These are phyloP conservation scores for Cataglyphis livida DNA, from an alignment of 2,888 invertebrate species.

Conservation along the genomic window DNA sequence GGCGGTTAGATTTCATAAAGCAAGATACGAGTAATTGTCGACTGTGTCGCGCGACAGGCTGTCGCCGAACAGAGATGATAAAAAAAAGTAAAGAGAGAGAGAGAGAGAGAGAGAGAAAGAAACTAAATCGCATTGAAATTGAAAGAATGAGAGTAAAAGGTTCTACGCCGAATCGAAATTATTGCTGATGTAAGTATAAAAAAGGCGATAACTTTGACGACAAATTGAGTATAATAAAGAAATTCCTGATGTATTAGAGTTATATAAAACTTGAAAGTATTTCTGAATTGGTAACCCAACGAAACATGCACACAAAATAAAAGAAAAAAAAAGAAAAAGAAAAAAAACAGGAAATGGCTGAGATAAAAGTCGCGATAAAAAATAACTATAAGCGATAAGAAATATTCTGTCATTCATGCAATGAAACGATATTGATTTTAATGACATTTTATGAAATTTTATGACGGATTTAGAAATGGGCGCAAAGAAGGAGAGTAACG, in stretches of 20 bases:
- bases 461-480: constrained; percentile 8
- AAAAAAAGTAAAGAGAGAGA: neutral
- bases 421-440: constrained; percentile 57
- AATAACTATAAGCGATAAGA: constrained; percentile 3
- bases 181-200: constrained; percentile 48
- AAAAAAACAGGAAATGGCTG: neutral
- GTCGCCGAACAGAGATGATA: constrained; percentile 11
- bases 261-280: constrained; percentile 61
- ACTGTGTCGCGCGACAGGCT: constrained; percentile 21
- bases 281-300: constrained; percentile 54
- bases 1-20: constrained; percentile 46
- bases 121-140: constrained; percentile 13
- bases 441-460: constrained; percentile 23
- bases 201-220: constrained; percentile 29
- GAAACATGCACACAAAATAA: constrained; percentile 64
- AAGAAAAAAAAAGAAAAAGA: neutral
- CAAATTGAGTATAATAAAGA: constrained; percentile 60
- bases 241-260: constrained; percentile 62
- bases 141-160: constrained; percentile 19
- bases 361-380: constrained; percentile 29
- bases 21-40: constrained; percentile 42
- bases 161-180: constrained; percentile 28
- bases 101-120: neutral
- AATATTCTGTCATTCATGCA: constrained; percentile 44
- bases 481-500: neutral